Conservation (phyloP, 2,888 invertebrate species). For the Brachyptera risi region DNA sequence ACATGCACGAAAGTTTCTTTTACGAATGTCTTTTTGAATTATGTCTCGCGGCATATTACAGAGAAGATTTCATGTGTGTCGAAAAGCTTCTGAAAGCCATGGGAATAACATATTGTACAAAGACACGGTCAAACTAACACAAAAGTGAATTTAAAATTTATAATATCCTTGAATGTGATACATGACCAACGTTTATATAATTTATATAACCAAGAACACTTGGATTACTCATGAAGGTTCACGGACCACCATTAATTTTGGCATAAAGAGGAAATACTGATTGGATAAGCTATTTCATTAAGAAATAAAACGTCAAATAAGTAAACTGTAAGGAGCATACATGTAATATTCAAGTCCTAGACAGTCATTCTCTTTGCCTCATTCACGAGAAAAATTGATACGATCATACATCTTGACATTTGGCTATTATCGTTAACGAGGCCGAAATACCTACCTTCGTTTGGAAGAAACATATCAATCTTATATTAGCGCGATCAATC, state of each 20-base stretch:
- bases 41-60: neutral
- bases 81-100: neutral
- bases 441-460: no score
- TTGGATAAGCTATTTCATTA: no score
- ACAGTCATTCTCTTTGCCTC: no score
- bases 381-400: no score
- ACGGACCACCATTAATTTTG: neutral
- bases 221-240: neutral
- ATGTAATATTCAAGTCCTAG: no score
- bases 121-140: neutral
- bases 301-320: no score
- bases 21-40: neutral
- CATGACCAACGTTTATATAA: neutral
- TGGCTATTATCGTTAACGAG: no score
- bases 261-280: no score
- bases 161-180: neutral
- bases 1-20: conserved; percentile 5
- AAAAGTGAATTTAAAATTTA: conserved; percentile 1
- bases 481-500: no score
- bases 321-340: no score
- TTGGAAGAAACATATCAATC: no score
- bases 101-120: neutral
- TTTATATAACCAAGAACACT: neutral
- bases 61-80: neutral
- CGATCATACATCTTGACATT: no score